These are phyloP conservation scores for Druceiella hillmani DNA, from an alignment of 2,888 invertebrate species.

Conservation along the genomic window DNA sequence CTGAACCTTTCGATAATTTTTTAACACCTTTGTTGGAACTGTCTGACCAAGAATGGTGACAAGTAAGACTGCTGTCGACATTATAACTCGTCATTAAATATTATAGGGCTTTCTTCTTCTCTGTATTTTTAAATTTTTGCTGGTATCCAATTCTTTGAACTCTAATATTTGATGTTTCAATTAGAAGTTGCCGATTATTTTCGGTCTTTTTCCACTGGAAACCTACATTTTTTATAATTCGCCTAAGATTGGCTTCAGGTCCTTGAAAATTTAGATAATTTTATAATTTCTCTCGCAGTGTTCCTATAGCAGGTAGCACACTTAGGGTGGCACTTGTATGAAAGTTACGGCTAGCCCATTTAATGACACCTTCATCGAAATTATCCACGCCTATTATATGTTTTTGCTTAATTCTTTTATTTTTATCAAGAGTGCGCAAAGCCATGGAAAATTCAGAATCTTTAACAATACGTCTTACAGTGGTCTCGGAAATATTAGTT, in stretches of 20 bases:
- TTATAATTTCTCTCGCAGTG: conserved; percentile 8
- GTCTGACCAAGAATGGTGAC: conserved; percentile 10
- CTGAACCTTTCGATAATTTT: too few species aligned
- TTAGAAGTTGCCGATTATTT: conserved; percentile 13
- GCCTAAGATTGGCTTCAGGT: conserved; percentile 6
- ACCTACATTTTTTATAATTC: conserved; percentile 11
- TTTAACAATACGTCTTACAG: conserved; percentile 7
- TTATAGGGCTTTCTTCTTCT: conserved; percentile 15
- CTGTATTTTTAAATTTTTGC: conserved; percentile 12
- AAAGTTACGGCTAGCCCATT: conserved; percentile 13
- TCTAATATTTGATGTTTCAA: conserved; percentile 13
- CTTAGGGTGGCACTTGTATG: conserved; percentile 8
- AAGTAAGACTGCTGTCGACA: conserved; percentile 13
- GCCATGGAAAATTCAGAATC: conserved; percentile 5
- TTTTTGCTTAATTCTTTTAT: conserved; percentile 6
- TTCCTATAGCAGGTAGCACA: conserved; percentile 8
- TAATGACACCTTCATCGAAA: conserved; percentile 12
- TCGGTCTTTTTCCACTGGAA: conserved; percentile 14
- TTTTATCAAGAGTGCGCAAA: conserved; percentile 10
- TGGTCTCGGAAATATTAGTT: conserved; percentile 7
- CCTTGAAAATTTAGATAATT: conserved; percentile 13
- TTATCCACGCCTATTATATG: conserved; percentile 12
- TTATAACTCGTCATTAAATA: conserved; percentile 21
- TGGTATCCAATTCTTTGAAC: conserved; percentile 8
- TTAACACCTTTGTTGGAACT: conserved; percentile 3